Percentiles rank a stretch among this genome's conserved stretches.
phyloP scores from a whole-genome alignment of 2,888 invertebrate species.

The Cylindroiulus punctatus region DNA sequence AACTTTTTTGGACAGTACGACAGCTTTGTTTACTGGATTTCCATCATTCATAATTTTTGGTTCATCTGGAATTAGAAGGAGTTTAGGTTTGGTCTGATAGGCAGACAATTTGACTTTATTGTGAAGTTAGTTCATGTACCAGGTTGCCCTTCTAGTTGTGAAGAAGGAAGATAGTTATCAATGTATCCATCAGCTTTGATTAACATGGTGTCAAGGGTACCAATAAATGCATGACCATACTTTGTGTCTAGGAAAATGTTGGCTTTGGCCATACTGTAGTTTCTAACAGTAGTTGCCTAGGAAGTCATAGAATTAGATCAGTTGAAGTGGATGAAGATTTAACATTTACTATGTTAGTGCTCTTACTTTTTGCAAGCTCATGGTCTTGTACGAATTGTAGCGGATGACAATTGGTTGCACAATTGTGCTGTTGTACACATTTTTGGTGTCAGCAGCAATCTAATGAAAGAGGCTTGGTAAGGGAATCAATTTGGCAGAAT shows the following conservation, averaged over 20 bases:
- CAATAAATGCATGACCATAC: conserved; percentile 59
- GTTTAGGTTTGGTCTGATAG: too few relatives aligned
- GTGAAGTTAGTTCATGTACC: not conserved
- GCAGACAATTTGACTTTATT: not conserved
- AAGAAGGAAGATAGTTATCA: conserved; percentile 78
- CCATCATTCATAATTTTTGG: not conserved
- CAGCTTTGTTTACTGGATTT: conserved; percentile 47
- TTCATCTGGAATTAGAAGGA: conserved; percentile 35
- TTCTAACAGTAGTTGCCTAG: conserved; percentile 53
- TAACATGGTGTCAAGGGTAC: conserved; percentile 70
- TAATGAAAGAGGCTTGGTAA: conserved; percentile 7
- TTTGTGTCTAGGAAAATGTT: conserved; percentile 58
- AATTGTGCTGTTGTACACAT: conserved; percentile 52
- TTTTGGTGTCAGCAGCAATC: conserved; percentile 56
- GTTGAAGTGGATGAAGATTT: not conserved
- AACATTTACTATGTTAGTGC: not conserved
- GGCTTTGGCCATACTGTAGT: conserved; percentile 54
- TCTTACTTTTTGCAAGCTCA: conserved; percentile 55
- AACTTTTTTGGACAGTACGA: conserved; percentile 51
- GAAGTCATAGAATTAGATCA: not conserved
- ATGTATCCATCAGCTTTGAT: conserved; percentile 77
- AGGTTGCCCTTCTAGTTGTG: conserved; percentile 64
- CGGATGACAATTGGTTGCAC: conserved; percentile 49
- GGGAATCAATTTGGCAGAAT: conserved; percentile 4
- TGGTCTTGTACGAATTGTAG: conserved; percentile 50